Evolutionary conservation across 2,888 invertebrate genomes (phyloP).

Genomic region (Keiferia lycopersicella): DNA sequence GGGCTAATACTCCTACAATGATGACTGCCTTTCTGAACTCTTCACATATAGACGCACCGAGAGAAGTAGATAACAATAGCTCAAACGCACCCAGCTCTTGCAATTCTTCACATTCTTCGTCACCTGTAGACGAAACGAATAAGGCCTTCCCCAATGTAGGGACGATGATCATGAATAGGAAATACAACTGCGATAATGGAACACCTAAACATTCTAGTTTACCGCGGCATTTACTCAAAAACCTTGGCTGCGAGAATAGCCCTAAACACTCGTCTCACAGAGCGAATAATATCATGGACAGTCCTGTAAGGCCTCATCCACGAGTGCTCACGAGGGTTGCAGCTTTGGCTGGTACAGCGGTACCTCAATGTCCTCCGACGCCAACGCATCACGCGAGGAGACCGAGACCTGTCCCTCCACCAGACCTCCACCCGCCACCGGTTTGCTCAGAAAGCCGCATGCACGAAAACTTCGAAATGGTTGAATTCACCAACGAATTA

Average conservation of each 20-base stretch:
- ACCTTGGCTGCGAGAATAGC: conserved; percentile 66
- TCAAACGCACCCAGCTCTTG: conserved; percentile 69
- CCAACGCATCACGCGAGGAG: conserved; percentile 92
- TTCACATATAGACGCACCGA: conserved; percentile 62
- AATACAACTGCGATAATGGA: conserved; percentile 68
- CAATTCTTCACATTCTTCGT: conserved; percentile 70
- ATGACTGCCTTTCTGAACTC: conserved; percentile 76
- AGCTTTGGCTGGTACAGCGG: conserved; percentile 77
- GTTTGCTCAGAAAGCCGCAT: conserved; percentile 59
- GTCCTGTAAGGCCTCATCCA: conserved; percentile 82
- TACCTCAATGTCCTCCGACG: conserved; percentile 91
- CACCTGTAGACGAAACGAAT: conserved; percentile 64
- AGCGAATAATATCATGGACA: conserved; percentile 52
- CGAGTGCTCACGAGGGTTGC: conserved; percentile 82
- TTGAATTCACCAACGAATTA: conserved; percentile 73
- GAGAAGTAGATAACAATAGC: conserved; percentile 59
- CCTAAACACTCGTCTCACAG: conserved; percentile 71
- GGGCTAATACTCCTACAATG: conserved; percentile 76
- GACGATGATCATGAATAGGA: conserved; percentile 70
- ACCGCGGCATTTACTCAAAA: conserved; percentile 70
- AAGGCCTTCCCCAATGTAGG: conserved; percentile 62
- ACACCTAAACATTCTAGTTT: conserved; percentile 74
- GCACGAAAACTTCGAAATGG: conserved; percentile 71
- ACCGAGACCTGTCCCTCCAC: conserved; percentile 81
- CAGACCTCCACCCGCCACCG: conserved; percentile 79